Evolutionary conservation across 1,140 invertebrate species (phyloP).

Genomic region (Phocides pigmalion): DNA sequence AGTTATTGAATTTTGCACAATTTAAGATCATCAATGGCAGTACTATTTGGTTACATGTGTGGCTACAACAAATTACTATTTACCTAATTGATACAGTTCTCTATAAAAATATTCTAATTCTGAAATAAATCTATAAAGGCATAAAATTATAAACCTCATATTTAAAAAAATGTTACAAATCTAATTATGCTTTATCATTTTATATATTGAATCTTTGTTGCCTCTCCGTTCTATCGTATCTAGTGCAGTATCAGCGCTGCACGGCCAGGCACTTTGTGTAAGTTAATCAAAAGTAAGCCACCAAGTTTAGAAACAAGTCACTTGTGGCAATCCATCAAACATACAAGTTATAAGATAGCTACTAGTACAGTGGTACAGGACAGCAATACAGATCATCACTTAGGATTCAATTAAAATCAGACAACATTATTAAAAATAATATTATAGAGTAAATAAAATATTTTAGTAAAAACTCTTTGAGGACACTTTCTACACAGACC

Average conservation of each 20-base stretch:
- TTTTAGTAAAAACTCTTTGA: constrained; percentile 74
- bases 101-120: constrained; percentile 46
- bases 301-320: constrained; percentile 37
- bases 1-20: constrained; percentile 27
- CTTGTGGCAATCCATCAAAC: constrained; percentile 33
- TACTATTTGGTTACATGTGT: constrained; percentile 46
- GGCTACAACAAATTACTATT: constrained; percentile 39
- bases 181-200: constrained; percentile 40
- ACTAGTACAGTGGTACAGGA: constrained; percentile 27
- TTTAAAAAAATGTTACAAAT: constrained; percentile 46
- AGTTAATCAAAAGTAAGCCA: constrained; percentile 44
- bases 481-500: constrained; percentile 73
- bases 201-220: constrained; percentile 24
- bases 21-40: constrained; percentile 38
- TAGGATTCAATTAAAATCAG: constrained; percentile 42
- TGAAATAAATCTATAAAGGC: constrained; percentile 50
- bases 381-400: constrained; percentile 42
- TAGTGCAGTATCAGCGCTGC: constrained; percentile 32
- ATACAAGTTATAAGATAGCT: constrained; percentile 28
- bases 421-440: constrained; percentile 57
- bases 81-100: constrained; percentile 42
- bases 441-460: constrained; percentile 77
- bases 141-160: constrained; percentile 48
- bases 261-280: constrained; percentile 47
- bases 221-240: constrained; percentile 22